Conservation (phyloP, 2,888 invertebrate genomes). For the Ormyrus labotus region DNA sequence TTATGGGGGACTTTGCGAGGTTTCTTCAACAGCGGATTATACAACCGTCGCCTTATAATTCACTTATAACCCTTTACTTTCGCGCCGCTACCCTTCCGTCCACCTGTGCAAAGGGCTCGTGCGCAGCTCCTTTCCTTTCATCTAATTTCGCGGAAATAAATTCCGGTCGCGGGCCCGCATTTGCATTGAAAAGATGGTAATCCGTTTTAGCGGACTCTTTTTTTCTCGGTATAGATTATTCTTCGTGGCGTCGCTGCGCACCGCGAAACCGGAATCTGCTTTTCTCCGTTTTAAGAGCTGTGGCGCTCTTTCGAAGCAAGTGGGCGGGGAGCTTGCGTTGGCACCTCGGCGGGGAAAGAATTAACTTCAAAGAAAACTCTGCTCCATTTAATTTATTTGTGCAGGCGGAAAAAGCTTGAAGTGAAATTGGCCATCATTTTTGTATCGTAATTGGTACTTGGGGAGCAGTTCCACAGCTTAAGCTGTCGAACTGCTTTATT, state of each 20-base stretch:
- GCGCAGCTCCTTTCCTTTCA: conserved; percentile 16
- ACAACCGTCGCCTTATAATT: conserved; percentile 60
- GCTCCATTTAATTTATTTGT: too few species aligned
- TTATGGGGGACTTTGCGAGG: conserved; percentile 57
- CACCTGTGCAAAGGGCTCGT: conserved; percentile 19
- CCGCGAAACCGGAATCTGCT: conserved; percentile 27
- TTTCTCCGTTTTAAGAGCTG: background rate
- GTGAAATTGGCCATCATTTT: too few species aligned
- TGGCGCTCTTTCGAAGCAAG: background rate
- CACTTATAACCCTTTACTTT: conserved; percentile 61
- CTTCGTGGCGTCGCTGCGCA: background rate
- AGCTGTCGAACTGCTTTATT: too few species aligned
- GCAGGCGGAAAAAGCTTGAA: too few species aligned
- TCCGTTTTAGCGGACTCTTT: conserved; percentile 34
- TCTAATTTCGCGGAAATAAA: conserved; percentile 52
- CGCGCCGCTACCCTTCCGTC: background rate
- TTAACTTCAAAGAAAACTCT: too few species aligned
- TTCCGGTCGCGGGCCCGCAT: conserved; percentile 31
- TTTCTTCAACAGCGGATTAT: conserved; percentile 62
- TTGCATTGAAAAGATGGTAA: conserved; percentile 55
- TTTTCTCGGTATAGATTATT: conserved; percentile 23
- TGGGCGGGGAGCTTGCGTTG: too few species aligned
- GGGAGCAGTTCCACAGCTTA: too few species aligned
- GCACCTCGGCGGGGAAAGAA: too few species aligned
- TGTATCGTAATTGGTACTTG: too few species aligned